Evolutionary conservation across 2,797 vertebrate genomes (phyloP), one percentile per base, ranked within the genome.

Genomic region (Echiichthys vipera): DNA sequence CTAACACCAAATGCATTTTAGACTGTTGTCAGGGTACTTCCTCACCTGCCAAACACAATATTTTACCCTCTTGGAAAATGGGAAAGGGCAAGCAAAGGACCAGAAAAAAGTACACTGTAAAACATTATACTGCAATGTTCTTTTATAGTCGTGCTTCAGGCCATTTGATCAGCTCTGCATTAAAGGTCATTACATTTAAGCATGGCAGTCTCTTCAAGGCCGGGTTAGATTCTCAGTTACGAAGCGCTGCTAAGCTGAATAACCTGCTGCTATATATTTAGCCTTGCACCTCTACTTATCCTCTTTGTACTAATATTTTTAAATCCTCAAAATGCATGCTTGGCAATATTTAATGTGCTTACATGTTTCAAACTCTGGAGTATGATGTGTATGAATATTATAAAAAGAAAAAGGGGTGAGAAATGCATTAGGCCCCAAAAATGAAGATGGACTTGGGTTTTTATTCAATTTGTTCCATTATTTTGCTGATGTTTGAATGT

Each of bases 161-260:
- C 90, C 83, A 89, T 92, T 91, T 91, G 90, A 91, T 92, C 90
- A 87, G 84, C 88, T 91, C 81, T 72, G 84, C 83, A 49, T 89
- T 92, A 92, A 94, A 93, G 92, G 92, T 94, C 89, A 88, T 92
- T 92, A 89, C 88, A 77, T 90, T 89, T 89, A 89, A 84, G 86
- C 73, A 61, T 77, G 67, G 84, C 77, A 71, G 80, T 65, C 50
- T 84, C 80, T 92, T 82, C 73, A 46, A 65, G 65, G 61, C 83
- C 32, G 39, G 67, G 57, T 74, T 77, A 59, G 55, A 72, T 42
- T 77, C 76, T 78, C 17, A 15, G 70, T 65, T 77, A 68, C 12
- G 20, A 69, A 69, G 65, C 45, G 17, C 56, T 54, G 83, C 76
- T 84, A 76, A 84, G 74, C 72, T 87, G 74, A 86, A 82, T 65